A percentile compares a stretch with the other conserved stretches of the same genome.
phyloP scores from a whole-genome alignment of 2,797 vertebrate genomes.

The Sebastes glaucus region DNA sequence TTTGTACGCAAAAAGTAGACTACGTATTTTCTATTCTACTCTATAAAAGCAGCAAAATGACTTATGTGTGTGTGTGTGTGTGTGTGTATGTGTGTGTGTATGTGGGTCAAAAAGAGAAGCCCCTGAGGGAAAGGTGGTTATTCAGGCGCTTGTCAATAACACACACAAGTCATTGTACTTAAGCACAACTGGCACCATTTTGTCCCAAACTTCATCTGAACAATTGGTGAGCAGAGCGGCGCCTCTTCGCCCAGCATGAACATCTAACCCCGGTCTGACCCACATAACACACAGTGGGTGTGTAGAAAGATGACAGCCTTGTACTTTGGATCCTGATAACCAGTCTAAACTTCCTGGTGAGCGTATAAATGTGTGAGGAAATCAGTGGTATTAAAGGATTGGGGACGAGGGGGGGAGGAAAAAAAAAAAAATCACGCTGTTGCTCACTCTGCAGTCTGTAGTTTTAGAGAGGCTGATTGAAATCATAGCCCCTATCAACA shows the following conservation, averaged over 20 bases:
- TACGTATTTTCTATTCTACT: no score
- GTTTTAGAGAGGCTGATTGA: constrained; percentile 28
- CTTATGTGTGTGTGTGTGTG: not conserved
- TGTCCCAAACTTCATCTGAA: constrained; percentile 28
- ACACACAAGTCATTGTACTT: constrained; percentile 1
- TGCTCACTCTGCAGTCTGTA: constrained; percentile 33
- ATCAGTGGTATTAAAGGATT: constrained; percentile 64
- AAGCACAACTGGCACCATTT: constrained; percentile 1
- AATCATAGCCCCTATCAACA: constrained; percentile 26
- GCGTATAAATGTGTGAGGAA: constrained; percentile 59
- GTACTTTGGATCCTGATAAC: constrained; percentile 75
- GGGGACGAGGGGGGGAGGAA: constrained; percentile 27
- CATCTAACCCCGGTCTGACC: constrained; percentile 32
- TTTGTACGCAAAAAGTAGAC: no score
- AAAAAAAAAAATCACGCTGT: not conserved
- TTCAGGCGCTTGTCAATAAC: constrained; percentile 33
- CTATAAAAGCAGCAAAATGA: constrained; percentile 9
- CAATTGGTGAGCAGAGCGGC: constrained; percentile 15
- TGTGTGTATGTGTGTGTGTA: not conserved
- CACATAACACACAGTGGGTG: constrained; percentile 41
- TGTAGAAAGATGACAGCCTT: constrained; percentile 62
- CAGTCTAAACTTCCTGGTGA: constrained; percentile 61
- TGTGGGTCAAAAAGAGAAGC: constrained; percentile 50
- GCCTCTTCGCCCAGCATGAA: constrained; percentile 4
- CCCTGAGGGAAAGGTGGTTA: constrained; percentile 15